Evolutionary conservation across 2,888 invertebrate species (phyloP).

Genomic region (Orthosia gracilis): DNA sequence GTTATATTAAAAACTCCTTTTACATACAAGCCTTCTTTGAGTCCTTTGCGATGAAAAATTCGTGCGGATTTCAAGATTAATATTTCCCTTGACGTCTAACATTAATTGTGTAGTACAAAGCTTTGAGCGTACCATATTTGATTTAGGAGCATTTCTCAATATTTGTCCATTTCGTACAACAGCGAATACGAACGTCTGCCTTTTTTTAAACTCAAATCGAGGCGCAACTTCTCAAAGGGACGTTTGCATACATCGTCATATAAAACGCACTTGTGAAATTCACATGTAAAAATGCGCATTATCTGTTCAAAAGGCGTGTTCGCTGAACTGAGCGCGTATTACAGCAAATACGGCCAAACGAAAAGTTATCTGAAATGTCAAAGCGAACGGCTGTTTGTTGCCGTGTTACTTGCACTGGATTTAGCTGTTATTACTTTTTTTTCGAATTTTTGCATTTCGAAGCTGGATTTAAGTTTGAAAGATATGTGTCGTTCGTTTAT

Average conservation of each 20-base stretch:
- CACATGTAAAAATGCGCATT: slow-evolving; percentile 56
- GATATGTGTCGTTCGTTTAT: background rate
- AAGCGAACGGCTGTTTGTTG: slow-evolving; percentile 51
- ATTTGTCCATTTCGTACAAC: slow-evolving; percentile 11
- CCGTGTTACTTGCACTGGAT: slow-evolving; percentile 43
- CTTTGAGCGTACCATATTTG: slow-evolving; percentile 15
- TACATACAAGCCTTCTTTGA: background rate
- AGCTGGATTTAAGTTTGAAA: background rate
- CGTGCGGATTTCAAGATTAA: background rate
- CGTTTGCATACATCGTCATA: slow-evolving; percentile 7
- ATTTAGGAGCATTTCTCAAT: slow-evolving; percentile 9
- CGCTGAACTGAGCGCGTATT: slow-evolving; percentile 39
- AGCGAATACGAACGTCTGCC: slow-evolving; percentile 2
- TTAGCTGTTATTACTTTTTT: slow-evolving; percentile 47
- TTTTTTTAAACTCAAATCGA: slow-evolving; percentile 22
- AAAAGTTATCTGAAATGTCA: slow-evolving; percentile 59
- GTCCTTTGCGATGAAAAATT: background rate
- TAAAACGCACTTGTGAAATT: slow-evolving; percentile 47
- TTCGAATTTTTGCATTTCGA: slow-evolving; percentile 2
- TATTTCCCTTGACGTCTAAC: background rate
- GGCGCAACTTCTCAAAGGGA: slow-evolving; percentile 45
- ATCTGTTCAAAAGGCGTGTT: slow-evolving; percentile 47
- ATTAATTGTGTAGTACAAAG: slow-evolving; percentile 14
- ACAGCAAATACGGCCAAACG: slow-evolving; percentile 42
- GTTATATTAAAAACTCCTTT: background rate